Percentiles rank a stretch among this genome's conserved stretches.
phyloP scores from a whole-genome alignment of 2,888 invertebrate genomes.

The Cremastinae sp. region DNA sequence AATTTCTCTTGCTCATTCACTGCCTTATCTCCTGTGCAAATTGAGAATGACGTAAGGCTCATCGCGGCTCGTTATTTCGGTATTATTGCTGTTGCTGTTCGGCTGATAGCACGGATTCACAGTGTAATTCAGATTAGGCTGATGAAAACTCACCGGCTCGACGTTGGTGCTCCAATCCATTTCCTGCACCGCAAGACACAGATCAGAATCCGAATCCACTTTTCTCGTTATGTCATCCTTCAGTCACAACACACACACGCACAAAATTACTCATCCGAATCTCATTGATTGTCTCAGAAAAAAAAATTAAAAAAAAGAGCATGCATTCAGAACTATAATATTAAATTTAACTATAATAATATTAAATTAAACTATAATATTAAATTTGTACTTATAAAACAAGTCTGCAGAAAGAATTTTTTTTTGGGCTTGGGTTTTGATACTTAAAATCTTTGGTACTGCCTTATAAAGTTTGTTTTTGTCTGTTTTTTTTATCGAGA shows the following conservation, averaged over 20 bases:
- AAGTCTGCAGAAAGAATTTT: too few species aligned
- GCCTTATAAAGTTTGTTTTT: too few species aligned
- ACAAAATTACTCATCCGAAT: constrained; percentile 81
- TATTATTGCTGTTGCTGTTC: constrained; percentile 73
- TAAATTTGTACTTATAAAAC: too few species aligned
- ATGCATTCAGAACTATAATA: too few species aligned
- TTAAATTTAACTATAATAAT: too few species aligned
- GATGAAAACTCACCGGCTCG: constrained; percentile 80
- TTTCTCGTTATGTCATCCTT: constrained; percentile 86
- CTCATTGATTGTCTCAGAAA: background rate
- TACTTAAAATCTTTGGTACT: too few species aligned
- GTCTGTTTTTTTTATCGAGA: too few species aligned
- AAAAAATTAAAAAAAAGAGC: too few species aligned
- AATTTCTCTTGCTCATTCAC: constrained; percentile 11
- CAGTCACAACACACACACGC: constrained; percentile 58
- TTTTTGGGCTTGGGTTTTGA: too few species aligned
- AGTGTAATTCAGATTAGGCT: constrained; percentile 79
- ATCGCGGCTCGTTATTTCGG: constrained; percentile 72
- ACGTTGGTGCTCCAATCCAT: constrained; percentile 75
- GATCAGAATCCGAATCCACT: constrained; percentile 94
- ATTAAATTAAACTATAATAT: too few species aligned
- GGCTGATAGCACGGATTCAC: constrained; percentile 80
- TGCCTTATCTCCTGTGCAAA: constrained; percentile 76
- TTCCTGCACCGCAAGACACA: constrained; percentile 89
- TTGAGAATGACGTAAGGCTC: constrained; percentile 80